These are phyloP conservation scores for Mastomys natalensis DNA, from an alignment of 2,113 vertebrate genomes.

Conservation along the genomic window DNA sequence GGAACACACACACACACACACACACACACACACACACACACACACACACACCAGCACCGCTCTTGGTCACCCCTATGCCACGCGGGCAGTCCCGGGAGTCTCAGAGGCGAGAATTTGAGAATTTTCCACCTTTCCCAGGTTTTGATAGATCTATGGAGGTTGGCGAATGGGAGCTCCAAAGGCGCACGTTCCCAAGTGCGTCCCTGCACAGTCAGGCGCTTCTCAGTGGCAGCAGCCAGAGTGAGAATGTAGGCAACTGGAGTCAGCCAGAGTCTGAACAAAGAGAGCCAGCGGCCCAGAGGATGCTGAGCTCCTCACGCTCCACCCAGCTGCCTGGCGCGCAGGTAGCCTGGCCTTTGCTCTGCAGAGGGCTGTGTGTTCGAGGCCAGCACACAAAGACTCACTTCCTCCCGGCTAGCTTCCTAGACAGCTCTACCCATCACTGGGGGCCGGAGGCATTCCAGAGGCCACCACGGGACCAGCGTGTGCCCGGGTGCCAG, in stretches of 20 bases:
- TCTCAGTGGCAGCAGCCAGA: neutral
- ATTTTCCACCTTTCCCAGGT: neutral
- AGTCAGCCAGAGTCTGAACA: neutral
- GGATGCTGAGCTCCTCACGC: conserved; percentile 15
- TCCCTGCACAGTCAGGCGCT: neutral
- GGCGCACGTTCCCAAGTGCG: neutral
- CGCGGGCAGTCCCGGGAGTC: neutral
- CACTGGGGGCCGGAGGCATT: neutral
- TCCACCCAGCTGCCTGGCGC: neutral
- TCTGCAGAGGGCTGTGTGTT: neutral
- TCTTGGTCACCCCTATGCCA: neutral
- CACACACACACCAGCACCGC: neutral
- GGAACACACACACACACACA: neutral
- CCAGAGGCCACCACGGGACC: neutral
- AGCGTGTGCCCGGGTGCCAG: neutral
- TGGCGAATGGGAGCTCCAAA: neutral
- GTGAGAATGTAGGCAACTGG: neutral
- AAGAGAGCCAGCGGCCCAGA: conserved; percentile 29
- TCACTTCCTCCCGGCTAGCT: conserved; percentile 11
- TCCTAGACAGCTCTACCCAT: neutral
- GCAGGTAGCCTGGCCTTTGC: conserved; percentile 39
- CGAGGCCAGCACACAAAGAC: conserved; percentile 32
- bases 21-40: conserved; percentile 17
- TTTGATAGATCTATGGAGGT: accelerated
- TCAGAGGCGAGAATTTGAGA: neutral